These are phyloP conservation scores for Camponotus floridanus DNA, from an alignment of 1,140 invertebrate genomes.

Conservation along the genomic window DNA sequence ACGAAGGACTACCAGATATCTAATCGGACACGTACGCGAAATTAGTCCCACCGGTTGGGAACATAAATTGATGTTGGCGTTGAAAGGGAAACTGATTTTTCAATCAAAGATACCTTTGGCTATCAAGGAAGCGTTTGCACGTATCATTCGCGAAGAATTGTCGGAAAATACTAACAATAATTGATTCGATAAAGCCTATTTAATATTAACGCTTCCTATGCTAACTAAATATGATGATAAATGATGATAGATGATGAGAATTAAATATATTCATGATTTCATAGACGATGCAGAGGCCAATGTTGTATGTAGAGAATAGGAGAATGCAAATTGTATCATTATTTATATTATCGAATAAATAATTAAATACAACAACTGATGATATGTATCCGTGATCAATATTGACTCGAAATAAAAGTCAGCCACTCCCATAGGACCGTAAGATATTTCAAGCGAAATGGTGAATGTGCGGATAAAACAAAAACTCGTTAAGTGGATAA, in stretches of 20 bases:
- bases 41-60: conserved; percentile 61
- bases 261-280: too few relatives aligned
- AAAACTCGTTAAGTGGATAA: conserved; percentile 73
- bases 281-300: too few relatives aligned
- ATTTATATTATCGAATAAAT: neutral
- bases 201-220: too few relatives aligned
- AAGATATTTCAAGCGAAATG: neutral
- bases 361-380: neutral
- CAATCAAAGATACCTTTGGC: neutral
- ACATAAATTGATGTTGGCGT: conserved; percentile 37
- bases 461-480: conserved; percentile 43
- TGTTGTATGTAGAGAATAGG: neutral
- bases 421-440: neutral
- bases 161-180: neutral
- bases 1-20: conserved; percentile 44
- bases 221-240: too few relatives aligned
- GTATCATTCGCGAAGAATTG: neutral
- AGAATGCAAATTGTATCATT: neutral
- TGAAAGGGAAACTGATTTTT: conserved; percentile 24
- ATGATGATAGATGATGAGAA: too few relatives aligned
- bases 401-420: neutral
- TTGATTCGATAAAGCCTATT: neutral
- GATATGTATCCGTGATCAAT: neutral
- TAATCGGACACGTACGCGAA: conserved; percentile 71
- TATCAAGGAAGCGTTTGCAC: neutral